These are phyloP conservation scores for Peromyscus maniculatus DNA, from an alignment of 2,113 vertebrate genomes.

Conservation along the genomic window DNA sequence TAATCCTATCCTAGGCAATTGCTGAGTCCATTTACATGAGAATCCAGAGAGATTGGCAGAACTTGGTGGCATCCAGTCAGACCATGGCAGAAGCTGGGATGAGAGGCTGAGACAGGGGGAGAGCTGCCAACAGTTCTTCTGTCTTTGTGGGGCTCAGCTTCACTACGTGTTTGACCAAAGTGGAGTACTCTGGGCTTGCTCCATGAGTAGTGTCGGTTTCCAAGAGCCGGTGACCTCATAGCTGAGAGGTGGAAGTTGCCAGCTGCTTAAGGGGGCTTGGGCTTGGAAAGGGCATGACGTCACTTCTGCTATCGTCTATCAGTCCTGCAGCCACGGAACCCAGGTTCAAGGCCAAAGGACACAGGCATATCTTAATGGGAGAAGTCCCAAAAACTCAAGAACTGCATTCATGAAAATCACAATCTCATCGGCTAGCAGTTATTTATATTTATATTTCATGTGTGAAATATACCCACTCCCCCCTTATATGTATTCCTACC, in stretches of 20 bases:
- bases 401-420: too few species aligned
- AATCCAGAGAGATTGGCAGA: background rate
- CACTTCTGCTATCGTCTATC: background rate
- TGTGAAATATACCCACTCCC: background rate
- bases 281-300: background rate
- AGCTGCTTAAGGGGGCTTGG: background rate
- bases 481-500: background rate
- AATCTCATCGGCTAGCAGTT: background rate
- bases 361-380: background rate
- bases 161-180: too few species aligned
- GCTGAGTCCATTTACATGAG: background rate
- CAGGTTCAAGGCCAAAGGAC: background rate
- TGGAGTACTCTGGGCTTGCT: background rate
- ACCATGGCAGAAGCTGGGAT: background rate
- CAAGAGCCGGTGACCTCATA: background rate
- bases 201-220: background rate
- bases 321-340: background rate
- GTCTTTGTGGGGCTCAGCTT: background rate
- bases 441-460: background rate
- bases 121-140: background rate
- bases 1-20: background rate
- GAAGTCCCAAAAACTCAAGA: background rate
- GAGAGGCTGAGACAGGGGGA: background rate
- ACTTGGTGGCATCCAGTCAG: background rate
- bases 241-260: background rate